Evolutionary conservation across 2,113 vertebrate genomes (phyloP).

Genomic region (Onychorhynchus coronatus): DNA sequence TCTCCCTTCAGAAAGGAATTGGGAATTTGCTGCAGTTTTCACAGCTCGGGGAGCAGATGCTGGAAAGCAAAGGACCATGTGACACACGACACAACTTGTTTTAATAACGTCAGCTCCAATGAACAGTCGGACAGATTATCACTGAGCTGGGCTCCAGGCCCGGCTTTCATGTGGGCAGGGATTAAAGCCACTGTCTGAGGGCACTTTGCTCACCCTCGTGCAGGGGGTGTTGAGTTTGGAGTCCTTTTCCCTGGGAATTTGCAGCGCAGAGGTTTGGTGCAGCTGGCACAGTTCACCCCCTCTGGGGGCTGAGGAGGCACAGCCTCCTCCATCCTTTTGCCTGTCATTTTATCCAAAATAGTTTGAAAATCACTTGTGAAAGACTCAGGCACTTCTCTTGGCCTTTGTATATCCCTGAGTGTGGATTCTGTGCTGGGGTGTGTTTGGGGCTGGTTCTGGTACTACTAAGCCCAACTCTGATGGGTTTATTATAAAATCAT

Average conservation of each 20-base stretch:
- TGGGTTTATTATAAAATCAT: background rate
- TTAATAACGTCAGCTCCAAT: background rate
- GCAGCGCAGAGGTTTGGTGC: background rate
- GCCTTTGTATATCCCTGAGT: background rate
- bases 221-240: accelerated
- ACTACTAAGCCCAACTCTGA: accelerated
- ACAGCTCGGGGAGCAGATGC: background rate
- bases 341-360: background rate
- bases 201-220: accelerated
- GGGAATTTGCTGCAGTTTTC: background rate
- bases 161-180: background rate
- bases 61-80: background rate
- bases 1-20: background rate
- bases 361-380: background rate
- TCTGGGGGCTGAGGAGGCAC: background rate
- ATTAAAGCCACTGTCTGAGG: background rate
- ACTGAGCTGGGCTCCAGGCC: background rate
- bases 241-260: background rate
- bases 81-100: background rate
- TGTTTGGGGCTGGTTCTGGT: background rate
- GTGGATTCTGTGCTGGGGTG: background rate
- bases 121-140: background rate
- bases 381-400: background rate
- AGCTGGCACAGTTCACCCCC: background rate
- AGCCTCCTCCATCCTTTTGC: background rate